These are phyloP conservation scores for Muscicapa striata DNA, from an alignment of 2,797 vertebrate species.

Conservation along the genomic window DNA sequence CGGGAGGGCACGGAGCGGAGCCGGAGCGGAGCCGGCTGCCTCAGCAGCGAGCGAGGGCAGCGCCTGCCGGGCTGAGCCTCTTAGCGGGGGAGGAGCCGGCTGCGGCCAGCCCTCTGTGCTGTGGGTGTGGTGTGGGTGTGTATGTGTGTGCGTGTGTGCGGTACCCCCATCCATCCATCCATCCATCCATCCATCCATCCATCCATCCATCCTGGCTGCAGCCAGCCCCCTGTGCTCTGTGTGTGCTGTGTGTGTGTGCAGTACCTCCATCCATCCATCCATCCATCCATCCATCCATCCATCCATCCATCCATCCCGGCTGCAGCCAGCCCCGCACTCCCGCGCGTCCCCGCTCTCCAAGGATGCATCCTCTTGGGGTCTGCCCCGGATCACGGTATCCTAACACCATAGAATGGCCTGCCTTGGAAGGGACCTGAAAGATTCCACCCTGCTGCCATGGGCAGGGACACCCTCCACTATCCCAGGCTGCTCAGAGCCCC, in stretches of 20 bases:
- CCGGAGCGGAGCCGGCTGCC: not conserved
- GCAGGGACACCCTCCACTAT: not conserved
- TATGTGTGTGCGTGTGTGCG: not conserved
- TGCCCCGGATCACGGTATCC: fast-evolving
- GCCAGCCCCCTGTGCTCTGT: no score
- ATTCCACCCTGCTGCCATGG: not conserved
- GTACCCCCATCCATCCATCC: not conserved
- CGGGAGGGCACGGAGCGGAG: not conserved
- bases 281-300: no score
- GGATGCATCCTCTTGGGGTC: not conserved
- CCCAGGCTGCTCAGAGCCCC: not conserved
- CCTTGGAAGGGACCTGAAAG: not conserved
- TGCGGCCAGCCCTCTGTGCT: not conserved
- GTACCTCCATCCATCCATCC: no score
- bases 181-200: no score
- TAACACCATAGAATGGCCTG: not conserved
- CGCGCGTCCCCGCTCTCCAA: not conserved
- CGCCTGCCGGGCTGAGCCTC: slow-evolving; percentile 42
- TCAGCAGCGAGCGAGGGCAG: slow-evolving; percentile 7
- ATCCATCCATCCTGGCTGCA: no score
- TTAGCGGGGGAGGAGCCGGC: slow-evolving; percentile 53
- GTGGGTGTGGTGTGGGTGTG: not conserved
- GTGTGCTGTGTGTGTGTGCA: no score
- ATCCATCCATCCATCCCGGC: no score
- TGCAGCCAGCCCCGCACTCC: fast-evolving